Evolutionary conservation across 2,888 invertebrate genomes (phyloP).

Genomic region (Nesidiocoris tenuis): DNA sequence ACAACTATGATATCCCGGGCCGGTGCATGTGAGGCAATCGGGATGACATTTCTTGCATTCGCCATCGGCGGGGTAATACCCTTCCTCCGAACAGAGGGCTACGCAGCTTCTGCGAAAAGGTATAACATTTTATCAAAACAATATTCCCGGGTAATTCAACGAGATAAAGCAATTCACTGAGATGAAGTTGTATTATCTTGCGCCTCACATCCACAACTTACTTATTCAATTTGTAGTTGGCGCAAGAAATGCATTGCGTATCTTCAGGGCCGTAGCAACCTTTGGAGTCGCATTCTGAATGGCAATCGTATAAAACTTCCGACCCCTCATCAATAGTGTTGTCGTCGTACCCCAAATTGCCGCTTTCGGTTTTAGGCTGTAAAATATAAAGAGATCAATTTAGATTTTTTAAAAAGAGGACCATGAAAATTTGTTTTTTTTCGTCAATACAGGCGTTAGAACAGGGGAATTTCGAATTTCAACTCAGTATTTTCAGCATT

Average conservation of each 20-base stretch:
- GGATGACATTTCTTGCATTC: slow-evolving; percentile 43
- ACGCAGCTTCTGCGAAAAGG: slow-evolving; percentile 43
- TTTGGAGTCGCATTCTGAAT: slow-evolving; percentile 43
- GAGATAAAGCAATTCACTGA: too few relatives aligned
- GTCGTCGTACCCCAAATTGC: slow-evolving; percentile 32
- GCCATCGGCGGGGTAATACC: slow-evolving; percentile 42
- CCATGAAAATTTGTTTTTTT: too few relatives aligned
- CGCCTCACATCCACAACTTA: too few relatives aligned
- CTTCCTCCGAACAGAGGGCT: slow-evolving; percentile 42
- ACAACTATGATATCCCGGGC: slow-evolving; percentile 45
- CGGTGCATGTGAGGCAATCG: slow-evolving; percentile 45
- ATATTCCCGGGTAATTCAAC: too few relatives aligned
- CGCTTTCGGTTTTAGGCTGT: slow-evolving; percentile 25
- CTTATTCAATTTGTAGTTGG: slow-evolving; percentile 45
- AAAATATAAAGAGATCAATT: too few relatives aligned
- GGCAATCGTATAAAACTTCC: slow-evolving; percentile 42
- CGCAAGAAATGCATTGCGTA: slow-evolving; percentile 45
- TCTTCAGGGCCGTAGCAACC: slow-evolving; percentile 46
- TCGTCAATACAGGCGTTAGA: too few relatives aligned
- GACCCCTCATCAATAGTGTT: slow-evolving; percentile 39
- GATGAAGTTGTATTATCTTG: too few relatives aligned
- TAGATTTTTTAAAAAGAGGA: too few relatives aligned
- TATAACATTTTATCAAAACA: too few relatives aligned
- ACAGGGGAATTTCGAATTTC: too few relatives aligned
- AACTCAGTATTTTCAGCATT: too few relatives aligned